Base-by-base conservation (phyloP, 2,888 invertebrate genomes). In the Drosophila fulvimacula region DNA sequence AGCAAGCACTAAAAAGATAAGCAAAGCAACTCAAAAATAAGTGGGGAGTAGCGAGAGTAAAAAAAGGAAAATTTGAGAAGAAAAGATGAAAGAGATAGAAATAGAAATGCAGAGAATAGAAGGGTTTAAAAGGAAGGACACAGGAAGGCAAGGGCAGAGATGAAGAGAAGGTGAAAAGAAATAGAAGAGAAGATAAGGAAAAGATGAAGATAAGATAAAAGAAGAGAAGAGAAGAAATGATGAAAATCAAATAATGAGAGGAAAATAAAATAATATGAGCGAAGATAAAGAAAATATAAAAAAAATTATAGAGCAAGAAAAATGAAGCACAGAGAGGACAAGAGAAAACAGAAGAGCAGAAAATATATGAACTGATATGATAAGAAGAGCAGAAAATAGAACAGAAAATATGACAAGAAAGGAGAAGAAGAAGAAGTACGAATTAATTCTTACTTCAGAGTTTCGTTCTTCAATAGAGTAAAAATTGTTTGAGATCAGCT, bases 1-100 rank as follows among this genome's bases (percentile, higher is more conserved):
- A 55, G 60, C 66, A 2, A 61, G n/a, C n/a, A n/a, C 9, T 27
- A 15, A 58, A n/a, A 5, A 10, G n/a, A 10, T 44, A 46, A n/a
- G 42, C 6, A 6, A 41, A 19, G 41, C 19, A 19, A 41, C 41
- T 41, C 36, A 15, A 3, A n/a, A 6, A 38, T 6, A n/a, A n/a
- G 38, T n/a, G 17, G 11, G 11, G 1, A 11, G 15, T 11, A 24
- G n/a, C 7, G 10, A 2, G n/a, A 3, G 27, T 4, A 0, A 5
- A 32, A 0, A 13, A 44, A 9, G 32, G 30, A 32, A 19, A 49
- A 46, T 9, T 17, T 30, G 15, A 5, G 4, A 5, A 41, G 39
- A 19, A 10, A 10, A 11, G 6, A 41, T 6, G 27, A 39, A 17
- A 39, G 17, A 39, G 6, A 38, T 2, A 13, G 7, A 10, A 3